A percentile compares a stretch with the other conserved stretches of the same genome.
Conservation (phyloP, 2,113 vertebrate genomes). For the Cinclus mexicanus region DNA sequence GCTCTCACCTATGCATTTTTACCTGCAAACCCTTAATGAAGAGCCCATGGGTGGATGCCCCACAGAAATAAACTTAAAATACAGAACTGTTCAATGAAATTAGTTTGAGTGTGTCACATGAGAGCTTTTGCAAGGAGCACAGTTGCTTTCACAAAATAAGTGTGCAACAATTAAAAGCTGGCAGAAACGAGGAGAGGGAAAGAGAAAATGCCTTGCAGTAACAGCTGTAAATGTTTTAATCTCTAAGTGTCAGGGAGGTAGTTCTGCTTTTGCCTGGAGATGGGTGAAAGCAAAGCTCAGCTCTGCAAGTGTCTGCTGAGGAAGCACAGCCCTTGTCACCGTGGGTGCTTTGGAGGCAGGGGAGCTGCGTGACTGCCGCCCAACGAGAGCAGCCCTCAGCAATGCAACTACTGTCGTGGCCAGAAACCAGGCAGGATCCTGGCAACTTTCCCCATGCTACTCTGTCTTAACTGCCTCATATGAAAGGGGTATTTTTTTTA, state of each 20-base stretch:
- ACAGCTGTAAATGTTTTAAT: neutral
- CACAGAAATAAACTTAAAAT: neutral
- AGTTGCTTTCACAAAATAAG: neutral
- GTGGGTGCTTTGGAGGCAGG: neutral
- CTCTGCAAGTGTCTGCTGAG: neutral
- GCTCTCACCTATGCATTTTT: neutral
- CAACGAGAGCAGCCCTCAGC: neutral
- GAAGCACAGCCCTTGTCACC: neutral
- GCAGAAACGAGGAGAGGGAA: neutral
- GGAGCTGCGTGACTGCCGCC: fast-evolving
- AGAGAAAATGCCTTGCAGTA: neutral
- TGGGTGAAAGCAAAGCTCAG: neutral
- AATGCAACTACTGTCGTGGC: neutral
- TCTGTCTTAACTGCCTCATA: neutral
- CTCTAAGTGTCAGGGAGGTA: neutral
- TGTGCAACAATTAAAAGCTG: neutral
- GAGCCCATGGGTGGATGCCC: neutral
- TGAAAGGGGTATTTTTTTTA: constrained; percentile 18
- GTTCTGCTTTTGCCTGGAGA: neutral
- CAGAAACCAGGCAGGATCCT: constrained; percentile 6
- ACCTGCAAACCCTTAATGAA: neutral
- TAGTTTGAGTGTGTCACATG: neutral
- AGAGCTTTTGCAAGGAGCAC: neutral
- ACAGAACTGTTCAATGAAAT: neutral
- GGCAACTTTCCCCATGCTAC: neutral